Evolutionary conservation across 2,113 vertebrate species (phyloP).

Genomic region (Tamias sibiricus): DNA sequence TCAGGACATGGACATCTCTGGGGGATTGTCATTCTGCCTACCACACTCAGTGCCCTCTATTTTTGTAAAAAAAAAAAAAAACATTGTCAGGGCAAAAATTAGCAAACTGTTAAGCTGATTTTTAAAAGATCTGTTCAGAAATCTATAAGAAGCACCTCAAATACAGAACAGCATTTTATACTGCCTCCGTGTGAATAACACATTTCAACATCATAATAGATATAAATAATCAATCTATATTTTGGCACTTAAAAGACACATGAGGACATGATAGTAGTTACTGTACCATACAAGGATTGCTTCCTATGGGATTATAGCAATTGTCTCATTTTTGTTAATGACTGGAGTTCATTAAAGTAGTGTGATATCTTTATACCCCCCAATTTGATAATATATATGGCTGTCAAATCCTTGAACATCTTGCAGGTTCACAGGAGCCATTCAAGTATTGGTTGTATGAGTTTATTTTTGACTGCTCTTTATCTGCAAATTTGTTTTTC

Average conservation of each 20-base stretch:
- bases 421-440: background rate
- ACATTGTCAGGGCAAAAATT: background rate
- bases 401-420: background rate
- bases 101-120: background rate
- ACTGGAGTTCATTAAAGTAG: background rate
- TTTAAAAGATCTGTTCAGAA: background rate
- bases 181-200: background rate
- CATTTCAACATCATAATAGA: background rate
- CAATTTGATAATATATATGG: background rate
- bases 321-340: background rate
- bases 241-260: background rate
- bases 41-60: background rate
- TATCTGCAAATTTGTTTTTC: background rate
- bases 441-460: background rate
- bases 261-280: background rate
- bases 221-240: background rate
- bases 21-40: background rate
- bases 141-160: background rate
- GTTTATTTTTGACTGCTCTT: background rate
- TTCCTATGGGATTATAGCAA: background rate
- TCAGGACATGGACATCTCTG: background rate
- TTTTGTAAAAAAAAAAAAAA: background rate
- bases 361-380: background rate
- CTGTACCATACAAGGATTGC: background rate
- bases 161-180: background rate